Evolutionary conservation across 2,797 vertebrate species (phyloP), one percentile per base, ranked within the genome.

Genomic region (Avahi laniger): DNA sequence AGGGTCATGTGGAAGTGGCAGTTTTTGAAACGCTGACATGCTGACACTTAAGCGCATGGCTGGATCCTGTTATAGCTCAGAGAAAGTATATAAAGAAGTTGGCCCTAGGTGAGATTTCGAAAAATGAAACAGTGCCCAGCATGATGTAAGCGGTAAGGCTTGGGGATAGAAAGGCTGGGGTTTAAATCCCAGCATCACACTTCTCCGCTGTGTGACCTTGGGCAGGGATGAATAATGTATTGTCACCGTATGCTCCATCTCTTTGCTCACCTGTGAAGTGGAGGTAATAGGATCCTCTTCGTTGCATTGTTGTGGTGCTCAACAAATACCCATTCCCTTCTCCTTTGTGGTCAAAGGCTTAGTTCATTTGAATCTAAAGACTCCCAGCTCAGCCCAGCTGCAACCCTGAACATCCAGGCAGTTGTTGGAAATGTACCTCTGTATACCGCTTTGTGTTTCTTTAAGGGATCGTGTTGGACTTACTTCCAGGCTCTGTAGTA

Each of bases 1-100:
- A 85, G 52, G 84, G 90, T 95, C 97, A 95, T 65, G 90, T 96
- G 97, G 88, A 95, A 96, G 97, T 86, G 93, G 95, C 92, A 93
- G 86, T 80, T 93, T 95, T 69, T 95, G 92, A 97, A 97, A 93
- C n/a, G 94, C 97, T 98, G 93, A 97, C 76, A 67, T n/a, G n/a
- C 83, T 95, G 93, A 96, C 97, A 96, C 95, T 96, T 95, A 28
- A 95, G 30, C 92, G 13, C 78, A 63, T 86, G 70, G 67, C 88
- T 91, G 46, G 43, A 61, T 96, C 92, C 95, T 94, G 61, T 97
- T 96, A 94, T 92, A 97, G 96, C 97, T 97, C 95, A 93, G 93
- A 86, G 90, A 92, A 87, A 96, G 78, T 67, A 75, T 92, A 94
- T 80, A 95, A 96, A 93, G 78, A 79, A 86, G 85, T 94, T 91